Base-by-base conservation (phyloP, 2,113 vertebrate species). In the Proteles cristata region DNA sequence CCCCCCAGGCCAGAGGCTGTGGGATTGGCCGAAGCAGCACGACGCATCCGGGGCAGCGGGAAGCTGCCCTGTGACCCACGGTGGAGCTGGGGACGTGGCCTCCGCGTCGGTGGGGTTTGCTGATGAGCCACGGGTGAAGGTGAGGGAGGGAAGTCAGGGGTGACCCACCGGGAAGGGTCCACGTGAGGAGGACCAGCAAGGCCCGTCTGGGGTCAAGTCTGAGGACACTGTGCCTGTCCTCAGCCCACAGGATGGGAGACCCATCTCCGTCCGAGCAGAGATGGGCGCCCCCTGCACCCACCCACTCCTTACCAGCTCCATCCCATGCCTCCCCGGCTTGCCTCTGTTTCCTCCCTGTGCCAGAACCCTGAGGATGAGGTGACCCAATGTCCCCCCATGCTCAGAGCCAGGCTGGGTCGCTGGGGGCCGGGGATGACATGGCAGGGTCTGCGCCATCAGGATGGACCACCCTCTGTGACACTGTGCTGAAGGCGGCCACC, bases 251-350 rank as follows among this genome's bases (percentile, higher is more conserved):
- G 12, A 39, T 16, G 12, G 80, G 23, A n/a, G 19, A 39, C 53
- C 53, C n/a, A 1, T 26, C 35, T 8, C 26, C 45, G 6, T 28
- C 16, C 4, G 7, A 73, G 35, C 43, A 77, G 43, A 76, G 43
- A 1, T 15, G 16, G 31, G 45, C 45, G 9, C 45, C 3, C 28
- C 48, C 5, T 26, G 17, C 2, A 58, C 50, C 50, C 50, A 39
- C 39, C 39, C 39, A 39, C 50, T 50, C 50, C 50, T 50, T 2
- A 16, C 14, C 15, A 61, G 35, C 35, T 7, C 39, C 11, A 0
- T 53, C 28, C 11, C 10, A 11, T 1, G 5, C 48, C 10, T n/a
- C 31, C 5, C 31, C 8, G 8, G 8, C 79, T 26, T 0, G 15
- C 25, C 81, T 45, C 73, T 7, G 35, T 83, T 63, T 83, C 58